Base-by-base conservation (phyloP, 2,797 vertebrate genomes). In the Nyctalus aviator region DNA sequence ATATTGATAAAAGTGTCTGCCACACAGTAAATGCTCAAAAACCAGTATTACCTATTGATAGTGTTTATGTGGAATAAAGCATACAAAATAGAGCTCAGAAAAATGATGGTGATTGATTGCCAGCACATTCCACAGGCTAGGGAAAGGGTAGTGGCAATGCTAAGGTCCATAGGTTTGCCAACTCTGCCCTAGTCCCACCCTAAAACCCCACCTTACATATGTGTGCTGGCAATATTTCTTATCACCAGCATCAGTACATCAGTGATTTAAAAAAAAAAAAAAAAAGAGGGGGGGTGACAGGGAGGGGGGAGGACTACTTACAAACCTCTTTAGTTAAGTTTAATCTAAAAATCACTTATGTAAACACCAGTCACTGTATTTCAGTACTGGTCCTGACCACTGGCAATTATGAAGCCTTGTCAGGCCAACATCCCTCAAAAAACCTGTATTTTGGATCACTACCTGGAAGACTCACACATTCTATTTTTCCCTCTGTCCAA, bases 381-480 rank as follows among this genome's bases (percentile, higher is more conserved):
- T 57, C 3, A 88, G 44, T n/a, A 41, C n/a, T 46, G 50, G 8
- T 44, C n/a, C 13, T 1, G 2, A 66, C 5, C 32, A 55, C 21
- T 73, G 64, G 73, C 35, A 14, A 41, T 50, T 85, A 76, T 71
- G 59, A 86, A 44, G 25, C 53, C 59, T 93, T 46, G 8, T 82
- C 41, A 75, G 21, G 57, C 20, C 35, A 55, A 25, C 3, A 0
- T n/a, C n/a, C 57, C 71, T 88, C 12, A 50, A 27, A 69, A 20
- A 68, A 55, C 11, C 18, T 84, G 64, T 53, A n/a, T 53, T 68
- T 71, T 48, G 76, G 6, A 6, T 83, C 59, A 71, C n/a, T 13
- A 69, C 71, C 23, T 87, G 25, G 72, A 95, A 90, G 86, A 11
- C n/a, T 84, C 87, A 37, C 7, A 79, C 68, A n/a, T 53, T 68